Conservation (phyloP, 2,797 vertebrate species). For the Pseudopleuronectes americanus region DNA sequence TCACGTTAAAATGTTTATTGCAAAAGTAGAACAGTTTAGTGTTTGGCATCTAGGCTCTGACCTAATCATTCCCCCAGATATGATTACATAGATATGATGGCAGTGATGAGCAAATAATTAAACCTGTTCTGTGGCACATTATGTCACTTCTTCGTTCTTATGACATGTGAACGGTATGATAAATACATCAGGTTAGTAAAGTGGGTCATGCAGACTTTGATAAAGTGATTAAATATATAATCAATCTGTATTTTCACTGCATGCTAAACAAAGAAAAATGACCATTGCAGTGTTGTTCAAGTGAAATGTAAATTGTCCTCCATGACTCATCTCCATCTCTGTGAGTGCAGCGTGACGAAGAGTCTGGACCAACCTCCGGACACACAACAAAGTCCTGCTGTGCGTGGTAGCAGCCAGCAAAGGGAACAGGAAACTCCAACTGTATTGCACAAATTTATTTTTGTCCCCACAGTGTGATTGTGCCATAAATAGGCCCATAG, state of each 20-base stretch:
- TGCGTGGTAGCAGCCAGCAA: conserved; percentile 24
- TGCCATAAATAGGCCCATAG: conserved; percentile 64
- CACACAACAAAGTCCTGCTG: conserved; percentile 18
- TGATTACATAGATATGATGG: too few species aligned
- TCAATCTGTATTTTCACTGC: neutral
- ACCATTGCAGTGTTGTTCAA: neutral
- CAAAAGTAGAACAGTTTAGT: too few species aligned
- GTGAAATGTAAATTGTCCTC: conserved; percentile 18
- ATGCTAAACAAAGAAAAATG: neutral
- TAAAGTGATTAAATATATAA: neutral
- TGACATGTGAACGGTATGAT: neutral
- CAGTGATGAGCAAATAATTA: too few species aligned
- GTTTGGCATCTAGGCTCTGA: too few species aligned
- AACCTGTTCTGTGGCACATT: neutral
- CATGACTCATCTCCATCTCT: conserved; percentile 40
- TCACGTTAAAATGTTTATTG: too few species aligned
- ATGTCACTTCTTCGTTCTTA: conserved; percentile 7
- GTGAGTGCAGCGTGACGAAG: conserved; percentile 17
- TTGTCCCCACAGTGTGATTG: conserved; percentile 53
- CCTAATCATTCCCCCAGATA: too few species aligned
- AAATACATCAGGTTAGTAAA: conserved; percentile 11
- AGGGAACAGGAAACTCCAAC: conserved; percentile 71
- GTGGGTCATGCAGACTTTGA: conserved; percentile 2
- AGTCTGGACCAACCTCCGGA: conserved; percentile 24
- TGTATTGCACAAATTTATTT: conserved; percentile 65